phyloP scores from a whole-genome alignment of 2,113 vertebrate genomes.

The Poecilia latipinna region DNA sequence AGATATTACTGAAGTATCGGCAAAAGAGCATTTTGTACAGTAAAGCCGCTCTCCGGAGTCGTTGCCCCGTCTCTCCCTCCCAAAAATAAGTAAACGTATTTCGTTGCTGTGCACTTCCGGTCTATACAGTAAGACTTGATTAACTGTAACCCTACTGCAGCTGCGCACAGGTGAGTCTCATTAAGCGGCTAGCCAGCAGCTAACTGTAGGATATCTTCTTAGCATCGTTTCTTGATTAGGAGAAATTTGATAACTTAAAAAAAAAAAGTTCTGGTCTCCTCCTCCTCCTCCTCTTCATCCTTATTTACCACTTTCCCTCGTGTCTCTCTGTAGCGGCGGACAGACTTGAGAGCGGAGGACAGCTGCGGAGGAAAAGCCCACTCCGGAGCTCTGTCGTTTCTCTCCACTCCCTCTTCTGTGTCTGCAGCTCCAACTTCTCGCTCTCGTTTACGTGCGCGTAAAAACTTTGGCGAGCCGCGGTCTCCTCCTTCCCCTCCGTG shows the following conservation, averaged over 20 bases:
- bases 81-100: background rate
- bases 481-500: background rate
- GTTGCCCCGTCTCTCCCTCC: too few species aligned
- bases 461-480: slow-evolving; percentile 25
- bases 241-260: background rate
- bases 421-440: slow-evolving; percentile 30
- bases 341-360: background rate
- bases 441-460: background rate
- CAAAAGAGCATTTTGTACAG: too few species aligned
- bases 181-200: background rate
- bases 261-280: background rate
- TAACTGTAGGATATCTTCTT: background rate
- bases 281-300: too few species aligned
- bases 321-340: background rate
- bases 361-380: background rate
- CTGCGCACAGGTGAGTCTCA: background rate
- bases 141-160: background rate
- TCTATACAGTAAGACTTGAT: background rate
- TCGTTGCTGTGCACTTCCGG: background rate
- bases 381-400: slow-evolving; percentile 19
- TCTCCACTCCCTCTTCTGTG: background rate
- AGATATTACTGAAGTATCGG: too few species aligned
- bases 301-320: background rate
- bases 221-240: background rate
- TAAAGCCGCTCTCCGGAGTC: too few species aligned